Percentiles rank a stretch among this genome's conserved stretches.
Conservation (phyloP, 2,888 invertebrate species). For the Caenorhabditis zanzibari region DNA sequence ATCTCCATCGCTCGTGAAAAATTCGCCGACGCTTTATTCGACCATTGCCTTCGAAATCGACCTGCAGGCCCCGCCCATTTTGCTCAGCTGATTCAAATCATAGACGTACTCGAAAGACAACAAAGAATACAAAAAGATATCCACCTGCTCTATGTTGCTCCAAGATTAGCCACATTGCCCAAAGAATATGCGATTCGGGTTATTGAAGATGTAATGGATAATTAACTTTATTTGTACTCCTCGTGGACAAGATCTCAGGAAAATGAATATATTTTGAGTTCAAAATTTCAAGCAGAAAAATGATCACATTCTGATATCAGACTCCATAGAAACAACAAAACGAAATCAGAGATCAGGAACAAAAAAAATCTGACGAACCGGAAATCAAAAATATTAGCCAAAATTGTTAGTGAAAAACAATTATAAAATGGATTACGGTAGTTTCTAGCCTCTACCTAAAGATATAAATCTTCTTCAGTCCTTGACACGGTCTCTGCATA, state of each 20-base stretch:
- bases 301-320: too few relatives aligned
- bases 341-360: too few relatives aligned
- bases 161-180: conserved; percentile 1
- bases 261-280: too few relatives aligned
- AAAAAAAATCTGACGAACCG: too few relatives aligned
- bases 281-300: too few relatives aligned
- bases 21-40: conserved; percentile 36
- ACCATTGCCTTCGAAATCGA: conserved; percentile 34
- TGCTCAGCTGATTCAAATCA: conserved; percentile 31
- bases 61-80: conserved; percentile 30
- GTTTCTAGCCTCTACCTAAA: too few relatives aligned
- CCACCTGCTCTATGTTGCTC: conserved; percentile 22
- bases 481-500: background rate
- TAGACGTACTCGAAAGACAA: conserved; percentile 49
- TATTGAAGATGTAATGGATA: conserved; percentile 51
- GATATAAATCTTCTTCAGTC: too few relatives aligned
- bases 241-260: too few relatives aligned
- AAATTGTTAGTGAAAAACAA: too few relatives aligned
- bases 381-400: too few relatives aligned
- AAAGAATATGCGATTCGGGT: conserved; percentile 24
- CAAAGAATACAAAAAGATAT: conserved; percentile 53
- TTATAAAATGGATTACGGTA: too few relatives aligned
- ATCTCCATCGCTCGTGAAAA: conserved; percentile 16
- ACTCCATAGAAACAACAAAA: too few relatives aligned
- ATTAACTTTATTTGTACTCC: background rate